phyloP scores from a whole-genome alignment of 2,888 invertebrate species.

The Agriopis leucophaearia region DNA sequence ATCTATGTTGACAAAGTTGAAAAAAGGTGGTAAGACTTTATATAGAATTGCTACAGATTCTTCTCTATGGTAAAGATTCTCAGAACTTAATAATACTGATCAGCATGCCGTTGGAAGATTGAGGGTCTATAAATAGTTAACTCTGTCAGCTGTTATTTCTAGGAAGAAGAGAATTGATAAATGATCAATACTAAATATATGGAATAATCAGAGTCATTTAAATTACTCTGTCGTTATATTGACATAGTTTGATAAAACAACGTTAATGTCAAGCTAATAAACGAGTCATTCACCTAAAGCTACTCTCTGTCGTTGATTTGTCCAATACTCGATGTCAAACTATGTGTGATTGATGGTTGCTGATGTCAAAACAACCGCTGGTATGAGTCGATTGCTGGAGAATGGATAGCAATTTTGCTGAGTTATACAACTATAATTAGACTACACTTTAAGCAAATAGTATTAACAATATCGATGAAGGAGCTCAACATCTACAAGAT shows the following conservation, averaged over 20 bases:
- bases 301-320: constrained; percentile 59
- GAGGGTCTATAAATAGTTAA: too few species aligned
- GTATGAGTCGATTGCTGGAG: not conserved
- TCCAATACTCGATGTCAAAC: constrained; percentile 46
- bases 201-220: constrained; percentile 24
- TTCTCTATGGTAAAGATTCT: too few species aligned
- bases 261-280: constrained; percentile 74
- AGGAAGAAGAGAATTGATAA: not conserved
- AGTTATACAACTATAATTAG: too few species aligned
- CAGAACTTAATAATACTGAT: too few species aligned
- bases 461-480: not conserved
- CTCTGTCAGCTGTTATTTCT: too few species aligned
- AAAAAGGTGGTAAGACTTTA: too few species aligned
- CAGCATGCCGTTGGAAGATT: too few species aligned
- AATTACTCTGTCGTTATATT: constrained; percentile 23
- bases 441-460: not conserved
- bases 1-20: not conserved
- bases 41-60: too few species aligned
- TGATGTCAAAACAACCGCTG: constrained; percentile 45
- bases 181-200: not conserved
- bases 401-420: too few species aligned
- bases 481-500: not conserved
- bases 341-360: constrained; percentile 56
- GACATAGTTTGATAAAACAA: constrained; percentile 64
- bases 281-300: constrained; percentile 75